These are phyloP conservation scores for Cherax quadricarinatus DNA, from an alignment of 1,140 invertebrate species.

Conservation along the genomic window DNA sequence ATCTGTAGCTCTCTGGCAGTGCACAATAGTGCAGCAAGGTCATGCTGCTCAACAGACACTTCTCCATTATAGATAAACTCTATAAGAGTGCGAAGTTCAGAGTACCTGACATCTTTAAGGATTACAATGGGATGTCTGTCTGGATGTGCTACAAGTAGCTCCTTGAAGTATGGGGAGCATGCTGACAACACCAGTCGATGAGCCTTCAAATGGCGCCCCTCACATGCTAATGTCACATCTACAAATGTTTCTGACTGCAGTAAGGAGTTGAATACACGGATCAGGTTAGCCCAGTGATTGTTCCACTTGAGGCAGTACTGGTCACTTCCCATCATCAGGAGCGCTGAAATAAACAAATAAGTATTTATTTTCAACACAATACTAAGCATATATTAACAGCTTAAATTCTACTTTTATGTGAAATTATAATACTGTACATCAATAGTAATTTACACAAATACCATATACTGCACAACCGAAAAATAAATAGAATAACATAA, in stretches of 20 bases:
- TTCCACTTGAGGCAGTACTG: constrained; percentile 96
- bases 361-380: not conserved
- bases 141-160: constrained; percentile 93
- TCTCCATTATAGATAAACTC: constrained; percentile 96
- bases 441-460: no score
- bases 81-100: constrained; percentile 90
- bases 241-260: constrained; percentile 93
- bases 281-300: constrained; percentile 91
- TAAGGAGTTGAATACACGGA: constrained; percentile 93
- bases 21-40: constrained; percentile 89
- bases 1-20: constrained; percentile 90
- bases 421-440: no score
- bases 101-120: constrained; percentile 91
- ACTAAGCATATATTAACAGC: no score
- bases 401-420: no score
- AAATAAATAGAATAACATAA: no score
- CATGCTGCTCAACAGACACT: constrained; percentile 93
- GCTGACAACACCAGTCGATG: constrained; percentile 95
- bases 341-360: constrained; percentile 78
- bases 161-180: constrained; percentile 95
- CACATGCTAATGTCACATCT: constrained; percentile 93
- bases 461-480: no score
- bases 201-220: constrained; percentile 92
- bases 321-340: constrained; percentile 86
- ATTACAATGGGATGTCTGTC: constrained; percentile 94